Evolutionary conservation across 2,113 vertebrate genomes (phyloP), one percentile per base, ranked within the genome.

Genomic region (Australoheros scitulus): DNA sequence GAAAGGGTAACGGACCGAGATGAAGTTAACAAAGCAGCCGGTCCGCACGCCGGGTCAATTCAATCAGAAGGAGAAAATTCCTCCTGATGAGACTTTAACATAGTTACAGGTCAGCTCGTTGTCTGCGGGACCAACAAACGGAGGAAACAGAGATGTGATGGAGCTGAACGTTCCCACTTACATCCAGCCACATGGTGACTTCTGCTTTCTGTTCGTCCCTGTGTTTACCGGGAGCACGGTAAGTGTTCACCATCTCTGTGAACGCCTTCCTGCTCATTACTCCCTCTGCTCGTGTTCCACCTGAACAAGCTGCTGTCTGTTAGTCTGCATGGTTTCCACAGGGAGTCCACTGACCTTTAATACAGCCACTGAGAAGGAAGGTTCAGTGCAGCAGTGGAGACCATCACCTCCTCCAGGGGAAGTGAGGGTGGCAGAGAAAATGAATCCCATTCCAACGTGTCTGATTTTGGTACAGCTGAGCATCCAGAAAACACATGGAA

Each of bases 31-130:
- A 4, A 29, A 63, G 80, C 80, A 86, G 88, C 41, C 68, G 8
- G 22, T 82, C 82, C 76, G 86, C 84, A 52, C 29, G 29, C n/a
- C 1, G 1, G 78, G 20, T 77, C 64, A 55, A 82, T 90, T 88
- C 20, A 83, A 80, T 90, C 78, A 87, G 64, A 32, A 36, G 17
- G 38, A 87, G 82, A 50, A 34, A 83, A 86, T 68, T 76, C 47
- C 76, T 85, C 79, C 77, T 86, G 74, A 72, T 9, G 50, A 81
- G 65, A 55, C 57, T 57, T 77, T 89, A 89, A 91, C 78, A 47
- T 20, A 55, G 79, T 89, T 91, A 87, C 61, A 17, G 22, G 20
- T 24, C 83, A 18, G 61, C 74, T 68, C 43, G 38, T 15, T 2
- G 68, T 78, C 89, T 60, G 68, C 26, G 8, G 20, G 38, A 43